Conservation (phyloP, 1,140 invertebrate genomes). For the Diabrotica undecimpunctata region DNA sequence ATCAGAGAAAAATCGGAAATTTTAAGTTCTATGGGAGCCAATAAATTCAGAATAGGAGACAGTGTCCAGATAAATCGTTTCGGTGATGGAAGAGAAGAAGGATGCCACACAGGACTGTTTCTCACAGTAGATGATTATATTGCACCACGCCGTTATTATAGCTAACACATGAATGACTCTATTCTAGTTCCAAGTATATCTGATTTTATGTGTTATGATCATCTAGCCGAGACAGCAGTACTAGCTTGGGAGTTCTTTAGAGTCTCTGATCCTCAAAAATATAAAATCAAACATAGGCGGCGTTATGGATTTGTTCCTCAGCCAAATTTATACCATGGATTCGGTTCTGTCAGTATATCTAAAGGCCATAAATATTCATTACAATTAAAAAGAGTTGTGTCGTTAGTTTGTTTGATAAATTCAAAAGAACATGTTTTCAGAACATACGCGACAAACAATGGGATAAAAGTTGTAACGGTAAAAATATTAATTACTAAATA, state of each 20-base stretch:
- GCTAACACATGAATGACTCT: not conserved
- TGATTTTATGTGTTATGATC: conserved; percentile 27
- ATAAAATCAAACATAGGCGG: conserved; percentile 42
- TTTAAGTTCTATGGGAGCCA: conserved; percentile 17
- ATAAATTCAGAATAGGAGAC: conserved; percentile 23
- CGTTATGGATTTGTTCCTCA: conserved; percentile 48
- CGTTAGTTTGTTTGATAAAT: conserved; percentile 44
- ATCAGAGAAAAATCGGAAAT: conserved; percentile 17
- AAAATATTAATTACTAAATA: too few relatives aligned
- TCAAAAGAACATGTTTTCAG: conserved; percentile 44
- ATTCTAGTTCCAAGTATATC: conserved; percentile 16
- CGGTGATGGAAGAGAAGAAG: conserved; percentile 50
- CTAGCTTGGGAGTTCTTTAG: conserved; percentile 36
- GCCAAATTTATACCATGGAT: conserved; percentile 49
- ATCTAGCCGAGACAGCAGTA: conserved; percentile 34
- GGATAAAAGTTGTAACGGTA: too few relatives aligned
- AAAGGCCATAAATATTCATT: conserved; percentile 49
- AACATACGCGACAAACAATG: conserved; percentile 20
- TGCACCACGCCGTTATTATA: conserved; percentile 20
- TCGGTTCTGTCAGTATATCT: conserved; percentile 51
- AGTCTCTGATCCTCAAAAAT: conserved; percentile 19
- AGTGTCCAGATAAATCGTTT: conserved; percentile 46
- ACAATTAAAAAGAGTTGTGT: conserved; percentile 48
- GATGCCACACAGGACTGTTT: conserved; percentile 47
- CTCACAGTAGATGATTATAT: conserved; percentile 31